Evolutionary conservation across 1,140 invertebrate species (phyloP).

Genomic region (Atta texana): DNA sequence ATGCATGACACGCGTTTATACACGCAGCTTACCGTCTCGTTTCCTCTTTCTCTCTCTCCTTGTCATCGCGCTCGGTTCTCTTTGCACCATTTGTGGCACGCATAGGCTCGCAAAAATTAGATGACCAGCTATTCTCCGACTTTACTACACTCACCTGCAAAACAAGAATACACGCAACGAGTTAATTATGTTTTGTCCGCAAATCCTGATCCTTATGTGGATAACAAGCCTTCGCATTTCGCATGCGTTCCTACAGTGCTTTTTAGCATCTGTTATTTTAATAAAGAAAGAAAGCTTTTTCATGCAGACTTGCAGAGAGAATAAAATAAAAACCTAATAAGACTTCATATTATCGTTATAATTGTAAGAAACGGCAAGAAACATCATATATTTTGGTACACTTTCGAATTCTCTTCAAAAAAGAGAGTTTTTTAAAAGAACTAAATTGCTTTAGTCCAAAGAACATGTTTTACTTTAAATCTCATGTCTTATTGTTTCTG

Average conservation of each 20-base stretch:
- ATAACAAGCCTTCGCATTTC: conserved; percentile 33
- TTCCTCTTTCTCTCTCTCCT: neutral
- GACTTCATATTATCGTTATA: neutral
- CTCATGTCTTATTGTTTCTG: neutral
- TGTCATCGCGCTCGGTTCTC: conserved; percentile 7
- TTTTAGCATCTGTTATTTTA: conserved; percentile 28
- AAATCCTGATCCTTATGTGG: conserved; percentile 33
- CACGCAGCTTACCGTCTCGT: neutral
- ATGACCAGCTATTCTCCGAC: conserved; percentile 24
- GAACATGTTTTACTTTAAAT: neutral
- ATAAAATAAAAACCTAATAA: neutral
- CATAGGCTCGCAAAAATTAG: conserved; percentile 54
- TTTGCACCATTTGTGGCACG: conserved; percentile 39
- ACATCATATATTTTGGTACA: neutral
- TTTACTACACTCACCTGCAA: conserved; percentile 51
- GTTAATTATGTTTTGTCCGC: conserved; percentile 49
- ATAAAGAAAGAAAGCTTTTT: conserved; percentile 4
- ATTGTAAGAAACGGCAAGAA: neutral
- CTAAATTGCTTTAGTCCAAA: neutral
- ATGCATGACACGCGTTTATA: conserved; percentile 23
- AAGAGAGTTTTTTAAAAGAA: neutral
- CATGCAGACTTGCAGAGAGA: neutral
- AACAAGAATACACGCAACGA: conserved; percentile 28
- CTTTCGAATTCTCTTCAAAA: neutral
- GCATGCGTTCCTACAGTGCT: conserved; percentile 8